These are phyloP conservation scores for Elanoides forficatus DNA, from an alignment of 2,113 vertebrate species.

Conservation along the genomic window DNA sequence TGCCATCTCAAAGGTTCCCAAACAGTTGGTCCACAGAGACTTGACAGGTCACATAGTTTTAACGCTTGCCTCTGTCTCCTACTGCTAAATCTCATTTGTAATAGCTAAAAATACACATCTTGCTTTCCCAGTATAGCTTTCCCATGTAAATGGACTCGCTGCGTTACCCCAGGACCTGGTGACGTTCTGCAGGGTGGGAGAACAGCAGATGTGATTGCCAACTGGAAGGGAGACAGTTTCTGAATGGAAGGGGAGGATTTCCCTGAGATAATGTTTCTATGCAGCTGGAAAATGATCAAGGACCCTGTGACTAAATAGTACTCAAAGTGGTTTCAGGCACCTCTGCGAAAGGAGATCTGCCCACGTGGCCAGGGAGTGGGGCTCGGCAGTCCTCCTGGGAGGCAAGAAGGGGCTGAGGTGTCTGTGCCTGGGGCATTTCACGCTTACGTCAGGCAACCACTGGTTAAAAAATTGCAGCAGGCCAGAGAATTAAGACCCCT, in stretches of 20 bases:
- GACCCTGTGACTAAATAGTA: background rate
- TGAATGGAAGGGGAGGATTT: background rate
- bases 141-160: slow-evolving; percentile 35
- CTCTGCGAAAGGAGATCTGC: background rate
- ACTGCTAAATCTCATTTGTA: background rate
- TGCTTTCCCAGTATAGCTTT: slow-evolving; percentile 37
- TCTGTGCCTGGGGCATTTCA: background rate
- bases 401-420: background rate
- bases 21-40: background rate
- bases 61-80: slow-evolving; percentile 9
- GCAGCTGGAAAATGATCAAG: background rate
- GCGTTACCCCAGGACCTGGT: background rate
- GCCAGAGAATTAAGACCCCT: background rate
- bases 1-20: slow-evolving; percentile 21
- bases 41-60: slow-evolving; percentile 36
- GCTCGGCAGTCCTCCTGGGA: background rate
- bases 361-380: background rate
- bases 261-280: background rate
- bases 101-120: slow-evolving; percentile 45
- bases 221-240: background rate
- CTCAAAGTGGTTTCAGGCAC: background rate
- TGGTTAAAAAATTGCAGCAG: background rate
- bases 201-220: background rate
- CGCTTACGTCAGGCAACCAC: rapidly evolving
- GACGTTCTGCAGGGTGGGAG: background rate